Evolutionary conservation across 2,113 vertebrate species (phyloP).

Genomic region (Oxyruncus cristatus): DNA sequence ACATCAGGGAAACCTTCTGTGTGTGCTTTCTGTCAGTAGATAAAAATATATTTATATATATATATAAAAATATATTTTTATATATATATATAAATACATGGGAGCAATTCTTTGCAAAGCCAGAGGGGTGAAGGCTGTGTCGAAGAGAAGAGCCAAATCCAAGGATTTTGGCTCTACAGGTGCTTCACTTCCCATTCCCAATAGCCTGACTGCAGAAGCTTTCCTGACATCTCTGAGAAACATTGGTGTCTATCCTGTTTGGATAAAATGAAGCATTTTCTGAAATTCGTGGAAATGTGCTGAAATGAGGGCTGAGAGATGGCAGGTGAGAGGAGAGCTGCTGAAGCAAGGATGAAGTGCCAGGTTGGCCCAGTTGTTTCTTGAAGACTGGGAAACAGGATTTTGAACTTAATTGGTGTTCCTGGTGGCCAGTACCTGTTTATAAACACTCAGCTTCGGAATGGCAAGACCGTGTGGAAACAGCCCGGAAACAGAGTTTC

Average conservation of each 20-base stretch:
- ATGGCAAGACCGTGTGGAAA: background rate
- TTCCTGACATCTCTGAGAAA: background rate
- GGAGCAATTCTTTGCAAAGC: background rate
- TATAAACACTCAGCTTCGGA: background rate
- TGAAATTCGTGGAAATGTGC: background rate
- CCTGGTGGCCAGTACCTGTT: background rate
- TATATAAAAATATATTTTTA: too few relatives aligned
- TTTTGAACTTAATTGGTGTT: background rate
- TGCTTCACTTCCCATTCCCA: background rate
- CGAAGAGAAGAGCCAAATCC: accelerated
- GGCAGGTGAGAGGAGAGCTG: background rate
- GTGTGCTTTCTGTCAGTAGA: background rate
- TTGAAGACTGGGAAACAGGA: background rate
- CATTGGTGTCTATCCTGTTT: accelerated
- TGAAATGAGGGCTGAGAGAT: background rate
- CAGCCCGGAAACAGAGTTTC: background rate
- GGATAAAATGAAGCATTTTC: background rate
- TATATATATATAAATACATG: background rate
- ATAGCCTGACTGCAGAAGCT: background rate
- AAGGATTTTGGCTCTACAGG: background rate
- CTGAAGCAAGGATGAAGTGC: background rate
- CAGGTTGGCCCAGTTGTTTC: background rate
- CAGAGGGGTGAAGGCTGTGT: background rate
- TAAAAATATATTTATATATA: too few relatives aligned
- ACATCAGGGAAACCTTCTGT: background rate